These are phyloP conservation scores for Musca vetustissima DNA, from an alignment of 1,140 invertebrate species.

Conservation along the genomic window DNA sequence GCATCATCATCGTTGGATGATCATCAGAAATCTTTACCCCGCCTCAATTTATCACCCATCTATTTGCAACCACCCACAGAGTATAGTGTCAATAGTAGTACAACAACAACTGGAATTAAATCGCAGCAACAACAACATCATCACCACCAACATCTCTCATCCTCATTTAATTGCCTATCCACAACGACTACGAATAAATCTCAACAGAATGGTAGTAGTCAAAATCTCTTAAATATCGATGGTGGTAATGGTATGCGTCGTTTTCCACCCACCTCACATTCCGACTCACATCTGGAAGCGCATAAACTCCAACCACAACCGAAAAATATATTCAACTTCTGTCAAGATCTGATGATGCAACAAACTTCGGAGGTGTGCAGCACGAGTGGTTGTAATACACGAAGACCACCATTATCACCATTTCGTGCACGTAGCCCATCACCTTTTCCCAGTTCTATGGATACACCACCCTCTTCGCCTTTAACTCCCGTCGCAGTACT, in stretches of 20 bases:
- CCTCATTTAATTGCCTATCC: slow-evolving; percentile 48
- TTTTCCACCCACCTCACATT: slow-evolving; percentile 39
- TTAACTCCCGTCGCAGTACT: slow-evolving; percentile 47
- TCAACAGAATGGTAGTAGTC: background rate
- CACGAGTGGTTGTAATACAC: slow-evolving; percentile 35
- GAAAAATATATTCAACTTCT: slow-evolving; percentile 53
- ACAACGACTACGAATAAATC: slow-evolving; percentile 26
- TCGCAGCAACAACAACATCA: slow-evolving; percentile 36
- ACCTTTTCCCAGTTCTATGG: slow-evolving; percentile 46
- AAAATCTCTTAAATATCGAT: background rate
- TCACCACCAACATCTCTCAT: slow-evolving; percentile 38
- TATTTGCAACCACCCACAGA: slow-evolving; percentile 44
- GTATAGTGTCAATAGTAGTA: slow-evolving; percentile 26
- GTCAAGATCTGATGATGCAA: slow-evolving; percentile 43
- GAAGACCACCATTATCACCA: slow-evolving; percentile 47
- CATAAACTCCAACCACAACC: slow-evolving; percentile 32
- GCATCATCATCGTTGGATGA: background rate
- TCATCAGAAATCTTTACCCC: slow-evolving; percentile 36
- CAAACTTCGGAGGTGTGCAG: slow-evolving; percentile 27
- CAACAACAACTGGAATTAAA: slow-evolving; percentile 18
- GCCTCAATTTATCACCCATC: slow-evolving; percentile 46
- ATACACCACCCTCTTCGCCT: slow-evolving; percentile 51
- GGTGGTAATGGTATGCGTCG: slow-evolving; percentile 31
- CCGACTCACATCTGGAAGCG: slow-evolving; percentile 47
- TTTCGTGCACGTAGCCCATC: slow-evolving; percentile 47